phyloP scores from a whole-genome alignment of 2,888 invertebrate genomes.

The Pediacus dermestoides region DNA sequence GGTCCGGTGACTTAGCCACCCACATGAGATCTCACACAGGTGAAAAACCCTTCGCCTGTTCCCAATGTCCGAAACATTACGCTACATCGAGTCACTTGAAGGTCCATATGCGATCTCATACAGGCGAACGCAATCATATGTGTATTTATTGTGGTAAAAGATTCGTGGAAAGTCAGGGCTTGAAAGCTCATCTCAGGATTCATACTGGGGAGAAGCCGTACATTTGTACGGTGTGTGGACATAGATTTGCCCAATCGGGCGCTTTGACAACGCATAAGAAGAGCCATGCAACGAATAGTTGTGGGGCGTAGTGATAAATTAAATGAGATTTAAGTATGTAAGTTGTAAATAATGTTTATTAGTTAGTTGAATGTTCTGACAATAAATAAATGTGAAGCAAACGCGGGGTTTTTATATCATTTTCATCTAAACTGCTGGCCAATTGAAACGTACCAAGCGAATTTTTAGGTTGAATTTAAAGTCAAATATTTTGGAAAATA shows the following conservation, averaged over 20 bases:
- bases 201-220: slow-evolving; percentile 44
- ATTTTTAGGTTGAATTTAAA: too few relatives aligned
- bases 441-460: too few relatives aligned
- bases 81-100: slow-evolving; percentile 41
- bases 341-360: too few relatives aligned
- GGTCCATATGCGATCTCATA: slow-evolving; percentile 40
- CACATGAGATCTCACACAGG: slow-evolving; percentile 42
- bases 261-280: slow-evolving; percentile 38
- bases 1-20: slow-evolving; percentile 39
- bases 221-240: slow-evolving; percentile 36
- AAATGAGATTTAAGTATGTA: background rate
- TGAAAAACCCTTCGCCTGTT: slow-evolving; percentile 40
- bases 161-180: slow-evolving; percentile 37
- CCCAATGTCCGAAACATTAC: slow-evolving; percentile 35
- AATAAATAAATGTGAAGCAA: too few relatives aligned
- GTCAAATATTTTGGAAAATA: too few relatives aligned
- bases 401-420: too few relatives aligned
- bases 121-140: slow-evolving; percentile 35
- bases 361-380: too few relatives aligned
- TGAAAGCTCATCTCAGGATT: slow-evolving; percentile 37
- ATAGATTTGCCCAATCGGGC: slow-evolving; percentile 40
- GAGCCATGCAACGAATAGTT: slow-evolving; percentile 22
- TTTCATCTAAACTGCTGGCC: too few relatives aligned
- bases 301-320: background rate
- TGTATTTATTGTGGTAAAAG: slow-evolving; percentile 37